A percentile compares a stretch with the other conserved stretches of the same genome.
Conservation (phyloP, 1,140 invertebrate genomes). For the Aethina tumida region DNA sequence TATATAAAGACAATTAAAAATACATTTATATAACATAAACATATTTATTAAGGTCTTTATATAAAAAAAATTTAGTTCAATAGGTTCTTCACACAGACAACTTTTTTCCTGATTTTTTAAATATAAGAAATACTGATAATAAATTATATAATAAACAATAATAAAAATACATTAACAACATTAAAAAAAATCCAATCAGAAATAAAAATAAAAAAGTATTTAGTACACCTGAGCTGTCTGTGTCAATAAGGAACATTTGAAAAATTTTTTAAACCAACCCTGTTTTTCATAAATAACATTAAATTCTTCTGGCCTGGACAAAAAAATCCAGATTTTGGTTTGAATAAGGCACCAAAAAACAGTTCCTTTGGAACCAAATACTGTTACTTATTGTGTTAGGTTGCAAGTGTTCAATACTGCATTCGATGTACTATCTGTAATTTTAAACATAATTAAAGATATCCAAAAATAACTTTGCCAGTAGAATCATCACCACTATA, state of each 20-base stretch:
- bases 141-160: no score
- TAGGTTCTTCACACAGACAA: neutral
- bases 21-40: neutral
- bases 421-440: constrained; percentile 7
- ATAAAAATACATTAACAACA: no score
- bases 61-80: neutral
- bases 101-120: no score
- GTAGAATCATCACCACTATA: neutral
- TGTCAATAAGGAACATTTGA: constrained; percentile 5
- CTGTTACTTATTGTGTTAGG: constrained; percentile 13
- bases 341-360: constrained; percentile 16
- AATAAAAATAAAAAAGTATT: neutral
- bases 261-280: constrained; percentile 6
- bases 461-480: constrained; percentile 6
- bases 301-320: constrained; percentile 8
- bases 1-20: constrained; percentile 1
- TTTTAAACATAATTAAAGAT: constrained; percentile 2
- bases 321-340: constrained; percentile 11
- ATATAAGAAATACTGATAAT: no score
- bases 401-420: constrained; percentile 11
- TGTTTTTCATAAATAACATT: constrained; percentile 11
- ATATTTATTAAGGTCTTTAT: constrained; percentile 1
- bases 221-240: neutral
- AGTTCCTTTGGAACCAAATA: constrained; percentile 19
- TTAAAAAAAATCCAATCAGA: constrained; percentile 1